These are phyloP conservation scores for Parelbella ahira DNA, from an alignment of 2,888 invertebrate species.

Conservation along the genomic window DNA sequence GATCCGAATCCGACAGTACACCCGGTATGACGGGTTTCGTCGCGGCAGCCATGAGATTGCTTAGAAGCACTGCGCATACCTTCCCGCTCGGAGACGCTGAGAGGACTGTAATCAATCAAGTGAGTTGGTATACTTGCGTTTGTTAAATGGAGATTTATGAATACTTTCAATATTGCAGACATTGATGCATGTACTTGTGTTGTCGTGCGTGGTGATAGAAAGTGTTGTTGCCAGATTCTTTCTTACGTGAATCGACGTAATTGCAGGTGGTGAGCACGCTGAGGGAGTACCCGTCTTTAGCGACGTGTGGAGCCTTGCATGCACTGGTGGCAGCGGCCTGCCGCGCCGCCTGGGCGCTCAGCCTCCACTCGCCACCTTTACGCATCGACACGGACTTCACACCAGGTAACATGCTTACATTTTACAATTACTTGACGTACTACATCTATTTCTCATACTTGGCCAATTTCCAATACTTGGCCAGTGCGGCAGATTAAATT, in stretches of 20 bases:
- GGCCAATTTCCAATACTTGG: too few relatives aligned
- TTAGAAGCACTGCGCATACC: slow-evolving; percentile 85
- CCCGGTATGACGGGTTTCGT: slow-evolving; percentile 71
- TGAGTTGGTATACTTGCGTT: too few relatives aligned
- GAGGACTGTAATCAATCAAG: slow-evolving; percentile 83
- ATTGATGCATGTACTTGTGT: too few relatives aligned
- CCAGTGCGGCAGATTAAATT: too few relatives aligned
- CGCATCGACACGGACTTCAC: slow-evolving; percentile 85
- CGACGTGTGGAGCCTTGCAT: slow-evolving; percentile 87
- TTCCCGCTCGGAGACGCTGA: slow-evolving; percentile 86
- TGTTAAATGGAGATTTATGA: not conserved
- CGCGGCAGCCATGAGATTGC: slow-evolving; percentile 82
- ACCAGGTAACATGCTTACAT: slow-evolving; percentile 68
- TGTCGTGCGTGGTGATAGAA: too few relatives aligned
- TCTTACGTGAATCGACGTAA: too few relatives aligned
- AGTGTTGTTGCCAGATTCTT: too few relatives aligned
- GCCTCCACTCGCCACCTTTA: slow-evolving; percentile 85
- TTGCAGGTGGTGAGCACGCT: slow-evolving; percentile 94
- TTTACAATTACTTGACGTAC: too few relatives aligned
- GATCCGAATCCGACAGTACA: slow-evolving; percentile 60
- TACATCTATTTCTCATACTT: not conserved
- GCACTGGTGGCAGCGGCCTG: slow-evolving; percentile 91
- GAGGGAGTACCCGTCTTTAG: slow-evolving; percentile 95
- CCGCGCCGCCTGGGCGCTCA: slow-evolving; percentile 92
- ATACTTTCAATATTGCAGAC: not conserved